Evolutionary conservation across 2,113 vertebrate genomes (phyloP).

Genomic region (Bagarius yarrelli): DNA sequence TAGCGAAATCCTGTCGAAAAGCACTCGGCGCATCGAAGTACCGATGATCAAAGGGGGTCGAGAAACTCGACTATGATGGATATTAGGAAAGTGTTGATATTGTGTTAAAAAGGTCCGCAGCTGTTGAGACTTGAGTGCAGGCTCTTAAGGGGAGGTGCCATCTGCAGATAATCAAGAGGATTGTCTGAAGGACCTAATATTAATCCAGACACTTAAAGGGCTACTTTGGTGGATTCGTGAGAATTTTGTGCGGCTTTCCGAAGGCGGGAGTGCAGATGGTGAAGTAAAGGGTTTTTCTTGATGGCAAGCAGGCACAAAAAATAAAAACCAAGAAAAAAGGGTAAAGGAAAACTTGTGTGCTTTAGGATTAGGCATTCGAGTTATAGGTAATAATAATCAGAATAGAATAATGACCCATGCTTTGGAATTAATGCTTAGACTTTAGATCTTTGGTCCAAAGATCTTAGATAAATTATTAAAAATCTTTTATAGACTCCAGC

Average conservation of each 20-base stretch:
- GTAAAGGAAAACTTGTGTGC: not conserved
- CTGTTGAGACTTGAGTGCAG: slow-evolving; percentile 45
- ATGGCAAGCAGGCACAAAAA: not conserved
- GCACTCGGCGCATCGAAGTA: slow-evolving; percentile 41
- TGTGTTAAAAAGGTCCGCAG: slow-evolving; percentile 47
- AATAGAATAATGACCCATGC: not conserved
- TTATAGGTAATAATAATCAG: no score
- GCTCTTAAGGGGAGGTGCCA: slow-evolving; percentile 30
- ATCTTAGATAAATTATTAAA: slow-evolving; percentile 10
- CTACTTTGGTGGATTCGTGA: slow-evolving; percentile 15
- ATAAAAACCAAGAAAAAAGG: not conserved
- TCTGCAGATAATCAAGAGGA: slow-evolving; percentile 38
- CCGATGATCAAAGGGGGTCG: slow-evolving; percentile 47
- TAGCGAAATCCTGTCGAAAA: slow-evolving; percentile 43
- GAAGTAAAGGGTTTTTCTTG: not conserved
- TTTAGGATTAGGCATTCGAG: not conserved
- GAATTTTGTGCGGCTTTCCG: not conserved
- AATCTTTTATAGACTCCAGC: slow-evolving; percentile 7
- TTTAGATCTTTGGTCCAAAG: not conserved
- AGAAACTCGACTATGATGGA: slow-evolving; percentile 48
- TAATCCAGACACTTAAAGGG: slow-evolving; percentile 39
- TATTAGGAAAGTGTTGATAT: slow-evolving; percentile 49
- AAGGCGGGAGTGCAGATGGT: not conserved
- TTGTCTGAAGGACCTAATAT: slow-evolving; percentile 39
- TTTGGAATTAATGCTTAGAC: not conserved